Evolutionary conservation across 2,888 invertebrate species (phyloP), one percentile per base, ranked within the genome.

Genomic region (Ichneumon xanthorius): DNA sequence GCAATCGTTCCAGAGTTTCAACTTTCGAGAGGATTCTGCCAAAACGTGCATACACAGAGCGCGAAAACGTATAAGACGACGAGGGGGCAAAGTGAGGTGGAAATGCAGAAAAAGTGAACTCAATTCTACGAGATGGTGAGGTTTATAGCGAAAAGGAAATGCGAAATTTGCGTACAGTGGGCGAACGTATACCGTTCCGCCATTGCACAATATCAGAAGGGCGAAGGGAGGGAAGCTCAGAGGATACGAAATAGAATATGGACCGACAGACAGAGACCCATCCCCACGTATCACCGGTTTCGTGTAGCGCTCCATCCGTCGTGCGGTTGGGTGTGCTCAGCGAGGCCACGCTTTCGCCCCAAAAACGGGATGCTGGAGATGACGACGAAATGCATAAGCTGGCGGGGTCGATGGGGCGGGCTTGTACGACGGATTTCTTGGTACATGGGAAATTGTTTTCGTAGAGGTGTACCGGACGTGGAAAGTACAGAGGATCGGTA

Each of bases 41-140:
- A 22, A 68, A 40, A 76, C 76, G 82, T 73, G 80, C 63, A 68
- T 50, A 53, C 70, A 77, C 53, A 67, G 22, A 9, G 48, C 33
- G 72, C 65, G 67, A 77, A 75, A 70, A 68, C 16, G 30, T 63
- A 79, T 73, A 65, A 58, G 55, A 53, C 76, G 73, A 86, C 78
- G 81, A 82, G 55, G 85, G 71, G 82, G 75, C 72, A 84, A 86
- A 85, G 86, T 30, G 50, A 45, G 48, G 14, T 55, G 55, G 70
- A 26, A 37, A 75, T 33, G n/a, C 48, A 65, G 30, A 33, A 72
- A 82, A 33, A 30, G 70, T 83, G 71, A 79, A 78, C 83, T 80
- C 80, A 80, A 83, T 76, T 86, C 83, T 80, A 80, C 78, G 73
- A 85, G 80, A 87, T 87, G 83, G 86, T 85, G 86, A 86, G 87